Conservation (phyloP, 2,113 vertebrate species). For the Xiphorhynchus elegans region DNA sequence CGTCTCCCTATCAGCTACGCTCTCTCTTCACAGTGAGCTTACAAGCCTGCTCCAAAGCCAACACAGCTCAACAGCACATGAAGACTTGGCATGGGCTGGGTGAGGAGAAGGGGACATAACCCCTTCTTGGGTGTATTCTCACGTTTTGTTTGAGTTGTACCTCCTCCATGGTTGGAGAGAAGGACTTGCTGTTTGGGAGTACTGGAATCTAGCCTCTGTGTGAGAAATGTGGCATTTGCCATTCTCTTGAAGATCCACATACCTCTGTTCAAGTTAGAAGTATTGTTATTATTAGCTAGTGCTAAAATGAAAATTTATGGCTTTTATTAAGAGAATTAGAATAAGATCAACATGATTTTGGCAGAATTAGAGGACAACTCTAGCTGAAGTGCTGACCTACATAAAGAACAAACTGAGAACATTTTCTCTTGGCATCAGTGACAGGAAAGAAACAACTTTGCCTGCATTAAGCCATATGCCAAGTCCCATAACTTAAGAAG, state of each 20-base stretch:
- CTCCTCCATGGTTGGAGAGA: neutral
- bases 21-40: neutral
- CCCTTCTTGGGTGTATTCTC: neutral
- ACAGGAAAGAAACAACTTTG: neutral
- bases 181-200: neutral
- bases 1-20: neutral
- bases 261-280: neutral
- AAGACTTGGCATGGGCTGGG: neutral
- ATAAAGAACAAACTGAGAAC: neutral
- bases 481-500: neutral
- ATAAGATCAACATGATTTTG: neutral
- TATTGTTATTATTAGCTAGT: neutral
- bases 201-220: neutral
- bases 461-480: neutral
- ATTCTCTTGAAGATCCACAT: neutral
- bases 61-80: neutral
- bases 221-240: neutral
- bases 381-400: constrained; percentile 4
- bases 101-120: neutral
- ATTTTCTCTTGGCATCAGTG: neutral
- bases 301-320: neutral
- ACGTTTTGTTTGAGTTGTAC: neutral
- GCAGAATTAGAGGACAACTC: neutral
- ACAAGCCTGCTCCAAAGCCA: neutral
- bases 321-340: neutral